Conservation (phyloP, 2,113 vertebrate genomes). For the Rhinogobius similis region DNA sequence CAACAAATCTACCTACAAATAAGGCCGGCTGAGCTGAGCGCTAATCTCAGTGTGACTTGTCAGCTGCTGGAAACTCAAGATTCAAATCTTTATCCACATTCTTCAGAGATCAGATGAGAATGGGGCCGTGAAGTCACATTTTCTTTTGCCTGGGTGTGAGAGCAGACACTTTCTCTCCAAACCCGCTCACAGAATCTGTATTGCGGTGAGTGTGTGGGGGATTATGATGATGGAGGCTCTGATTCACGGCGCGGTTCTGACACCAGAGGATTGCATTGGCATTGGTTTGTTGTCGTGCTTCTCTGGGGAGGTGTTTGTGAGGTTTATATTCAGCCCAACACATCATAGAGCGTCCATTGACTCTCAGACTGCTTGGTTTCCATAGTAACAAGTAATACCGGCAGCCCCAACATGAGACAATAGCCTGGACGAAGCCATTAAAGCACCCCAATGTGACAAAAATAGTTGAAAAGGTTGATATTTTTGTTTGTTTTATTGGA, state of each 20-base stretch:
- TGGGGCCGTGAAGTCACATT: background rate
- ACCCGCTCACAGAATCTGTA: background rate
- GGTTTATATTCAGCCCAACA: background rate
- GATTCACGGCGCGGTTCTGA: background rate
- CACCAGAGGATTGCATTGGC: background rate
- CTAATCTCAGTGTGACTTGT: too few relatives aligned
- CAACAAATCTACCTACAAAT: too few relatives aligned
- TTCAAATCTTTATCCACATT: too few relatives aligned
- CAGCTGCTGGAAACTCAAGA: too few relatives aligned
- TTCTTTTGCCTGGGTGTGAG: background rate
- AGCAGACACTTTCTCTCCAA: background rate
- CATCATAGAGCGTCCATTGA: conserved; percentile 1
- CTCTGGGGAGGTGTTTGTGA: background rate
- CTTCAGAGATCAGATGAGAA: background rate
- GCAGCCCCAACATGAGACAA: background rate
- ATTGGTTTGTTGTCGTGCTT: background rate
- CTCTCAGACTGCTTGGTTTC: background rate
- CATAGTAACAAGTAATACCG: conserved; percentile 1
- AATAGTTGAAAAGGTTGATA: background rate
- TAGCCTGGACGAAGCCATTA: background rate
- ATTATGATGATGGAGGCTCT: conserved; percentile 1
- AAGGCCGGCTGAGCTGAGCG: too few relatives aligned
- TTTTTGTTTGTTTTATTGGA: background rate
- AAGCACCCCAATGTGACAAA: background rate
- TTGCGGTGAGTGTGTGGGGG: background rate